Conservation (phyloP, 2,888 invertebrate genomes). For the Epiperipatus broadwayi region DNA sequence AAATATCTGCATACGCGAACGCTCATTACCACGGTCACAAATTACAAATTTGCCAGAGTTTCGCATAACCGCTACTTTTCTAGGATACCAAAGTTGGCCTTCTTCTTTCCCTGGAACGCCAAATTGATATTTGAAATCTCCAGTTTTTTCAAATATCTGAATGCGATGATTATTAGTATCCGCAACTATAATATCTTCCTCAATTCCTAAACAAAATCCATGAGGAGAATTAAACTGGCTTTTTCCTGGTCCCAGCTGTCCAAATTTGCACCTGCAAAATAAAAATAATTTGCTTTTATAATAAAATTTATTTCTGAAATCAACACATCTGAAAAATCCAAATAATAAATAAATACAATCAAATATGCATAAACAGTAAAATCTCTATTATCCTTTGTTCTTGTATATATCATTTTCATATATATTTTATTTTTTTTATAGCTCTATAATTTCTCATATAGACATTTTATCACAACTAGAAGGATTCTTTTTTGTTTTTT, state of each 20-base stretch:
- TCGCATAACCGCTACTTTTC: constrained; percentile 79
- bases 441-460: no score
- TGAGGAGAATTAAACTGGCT: constrained; percentile 93
- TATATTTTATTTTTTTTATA: no score
- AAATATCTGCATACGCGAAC: constrained; percentile 92
- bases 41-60: constrained; percentile 80
- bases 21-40: constrained; percentile 87
- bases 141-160: constrained; percentile 80
- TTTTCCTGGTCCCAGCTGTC: constrained; percentile 73
- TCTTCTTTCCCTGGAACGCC: constrained; percentile 87
- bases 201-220: constrained; percentile 81
- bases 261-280: constrained; percentile 53
- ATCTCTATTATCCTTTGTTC: no score
- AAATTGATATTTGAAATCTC: constrained; percentile 79
- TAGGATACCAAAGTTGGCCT: constrained; percentile 89
- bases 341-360: neutral
- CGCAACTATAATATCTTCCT: constrained; percentile 88
- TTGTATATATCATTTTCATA: no score
- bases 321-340: neutral
- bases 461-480: no score
- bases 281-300: neutral
- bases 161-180: constrained; percentile 93
- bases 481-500: no score
- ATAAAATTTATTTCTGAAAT: neutral
- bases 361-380: no score